phyloP scores from a whole-genome alignment of 2,888 invertebrate genomes.

The Chrysolina americana region DNA sequence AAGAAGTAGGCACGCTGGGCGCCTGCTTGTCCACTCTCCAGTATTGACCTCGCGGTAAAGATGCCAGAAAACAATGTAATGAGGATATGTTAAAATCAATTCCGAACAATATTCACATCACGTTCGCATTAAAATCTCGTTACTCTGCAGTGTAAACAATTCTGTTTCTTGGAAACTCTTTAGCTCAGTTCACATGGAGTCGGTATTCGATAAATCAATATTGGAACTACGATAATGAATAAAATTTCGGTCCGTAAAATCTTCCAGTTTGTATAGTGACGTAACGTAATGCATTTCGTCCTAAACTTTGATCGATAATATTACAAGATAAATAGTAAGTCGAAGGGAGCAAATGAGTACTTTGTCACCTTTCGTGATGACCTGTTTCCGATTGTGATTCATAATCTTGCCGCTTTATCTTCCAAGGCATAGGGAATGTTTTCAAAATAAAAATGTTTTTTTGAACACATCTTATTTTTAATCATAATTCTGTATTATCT shows the following conservation, averaged over 20 bases:
- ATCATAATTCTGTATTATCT: no score
- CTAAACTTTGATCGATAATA: constrained; percentile 25
- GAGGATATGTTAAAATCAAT: background rate
- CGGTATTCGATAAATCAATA: constrained; percentile 48
- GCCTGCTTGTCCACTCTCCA: background rate
- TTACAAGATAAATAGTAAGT: constrained; percentile 21
- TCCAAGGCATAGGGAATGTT: background rate
- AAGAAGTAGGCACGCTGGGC: background rate
- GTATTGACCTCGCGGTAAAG: background rate
- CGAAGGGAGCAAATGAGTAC: background rate
- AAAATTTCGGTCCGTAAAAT: constrained; percentile 25
- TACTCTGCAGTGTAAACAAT: constrained; percentile 3
- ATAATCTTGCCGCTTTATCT: background rate
- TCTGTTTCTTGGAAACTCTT: constrained; percentile 21
- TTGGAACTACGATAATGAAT: constrained; percentile 48
- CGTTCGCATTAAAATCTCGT: constrained; percentile 16
- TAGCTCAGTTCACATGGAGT: constrained; percentile 22
- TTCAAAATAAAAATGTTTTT: background rate
- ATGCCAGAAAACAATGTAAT: background rate
- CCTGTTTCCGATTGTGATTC: background rate
- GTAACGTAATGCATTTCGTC: constrained; percentile 9
- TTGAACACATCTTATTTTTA: no score
- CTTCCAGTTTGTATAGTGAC: constrained; percentile 26
- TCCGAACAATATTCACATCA: constrained; percentile 6
- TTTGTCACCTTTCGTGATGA: background rate